Base-by-base conservation (phyloP, 2,888 invertebrate species). In the Cephus pulcher region DNA sequence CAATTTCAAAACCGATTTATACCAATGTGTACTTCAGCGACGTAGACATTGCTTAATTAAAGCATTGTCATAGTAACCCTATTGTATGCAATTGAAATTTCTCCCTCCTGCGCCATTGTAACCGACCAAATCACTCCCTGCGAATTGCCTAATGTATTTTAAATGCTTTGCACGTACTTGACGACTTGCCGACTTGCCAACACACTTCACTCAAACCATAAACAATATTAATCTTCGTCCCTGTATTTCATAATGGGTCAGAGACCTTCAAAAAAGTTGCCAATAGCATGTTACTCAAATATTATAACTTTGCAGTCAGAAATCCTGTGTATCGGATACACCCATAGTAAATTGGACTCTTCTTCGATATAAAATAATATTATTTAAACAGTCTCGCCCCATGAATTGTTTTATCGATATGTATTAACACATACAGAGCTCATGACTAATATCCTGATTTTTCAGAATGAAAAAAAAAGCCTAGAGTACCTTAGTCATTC, bases 1-100 rank as follows among this genome's bases (percentile, higher is more conserved):
- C 82, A 81, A 85, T 87, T 86, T 83, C 87, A 84, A 88, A 88
- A 86, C 82, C 81, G 82, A 84, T 89, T 88, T 88, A 88, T 89
- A 89, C 82, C 76, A 69, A 74, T 77, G 78, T 78, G 81, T 78
- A 74, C 77, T 76, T 15, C 87, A 87, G 75, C 23, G 84, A 83
- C 83, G 85, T 83, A 76, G 80, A 73, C 56, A 23, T 23, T 56
- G 9, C 23, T 56, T 2, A 56, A 56, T 56, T 56, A 56, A 56
- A 56, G 9, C 23, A 56, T 56, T 56, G 23, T 9, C 56, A 56
- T 56, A 56, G 56, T 23, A 56, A 23, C 23, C 56, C 23, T 56
- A 56, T 56, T 56, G 56, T 56, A 23, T 56, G 56, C 23, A 56
- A 56, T 56, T 56, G 2, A 15, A 23, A 56, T 56, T 56, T 78